phyloP scores from a whole-genome alignment of 1,140 invertebrate genomes.

The Apis laboriosa region DNA sequence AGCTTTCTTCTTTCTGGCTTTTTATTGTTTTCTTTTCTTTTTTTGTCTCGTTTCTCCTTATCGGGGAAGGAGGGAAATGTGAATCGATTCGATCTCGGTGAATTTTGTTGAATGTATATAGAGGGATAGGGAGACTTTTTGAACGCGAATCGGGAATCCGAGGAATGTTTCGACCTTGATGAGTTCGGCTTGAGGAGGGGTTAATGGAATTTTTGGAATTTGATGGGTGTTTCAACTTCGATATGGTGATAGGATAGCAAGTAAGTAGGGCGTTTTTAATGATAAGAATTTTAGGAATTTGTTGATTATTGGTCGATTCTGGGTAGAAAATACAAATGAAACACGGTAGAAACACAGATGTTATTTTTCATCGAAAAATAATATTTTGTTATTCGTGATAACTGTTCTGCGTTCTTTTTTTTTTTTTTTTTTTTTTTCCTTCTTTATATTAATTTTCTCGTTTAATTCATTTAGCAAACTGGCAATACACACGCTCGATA shows the following conservation, averaged over 20 bases:
- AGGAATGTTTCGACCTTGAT: not conserved
- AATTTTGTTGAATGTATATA: not conserved
- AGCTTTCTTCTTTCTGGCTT: not conserved
- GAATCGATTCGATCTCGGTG: not conserved
- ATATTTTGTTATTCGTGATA: constrained; percentile 7
- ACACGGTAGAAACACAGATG: not conserved
- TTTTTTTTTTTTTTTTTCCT: not conserved
- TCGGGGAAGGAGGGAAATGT: too few species aligned
- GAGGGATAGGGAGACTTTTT: not conserved
- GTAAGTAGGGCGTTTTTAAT: too few species aligned
- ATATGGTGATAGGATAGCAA: too few species aligned
- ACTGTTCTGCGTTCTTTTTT: not conserved
- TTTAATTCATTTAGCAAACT: constrained; percentile 12
- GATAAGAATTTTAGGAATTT: too few species aligned
- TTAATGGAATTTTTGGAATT: not conserved
- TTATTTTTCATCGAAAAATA: not conserved
- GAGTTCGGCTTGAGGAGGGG: not conserved
- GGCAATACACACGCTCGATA: not conserved
- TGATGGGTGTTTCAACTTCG: not conserved
- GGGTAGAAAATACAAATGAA: not conserved
- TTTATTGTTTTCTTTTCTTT: not conserved
- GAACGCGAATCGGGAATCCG: not conserved
- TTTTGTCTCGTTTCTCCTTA: too few species aligned
- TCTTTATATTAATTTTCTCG: constrained; percentile 4
- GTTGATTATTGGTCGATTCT: not conserved